phyloP scores from a whole-genome alignment of 2,888 invertebrate genomes.

The Thyatira batis region DNA sequence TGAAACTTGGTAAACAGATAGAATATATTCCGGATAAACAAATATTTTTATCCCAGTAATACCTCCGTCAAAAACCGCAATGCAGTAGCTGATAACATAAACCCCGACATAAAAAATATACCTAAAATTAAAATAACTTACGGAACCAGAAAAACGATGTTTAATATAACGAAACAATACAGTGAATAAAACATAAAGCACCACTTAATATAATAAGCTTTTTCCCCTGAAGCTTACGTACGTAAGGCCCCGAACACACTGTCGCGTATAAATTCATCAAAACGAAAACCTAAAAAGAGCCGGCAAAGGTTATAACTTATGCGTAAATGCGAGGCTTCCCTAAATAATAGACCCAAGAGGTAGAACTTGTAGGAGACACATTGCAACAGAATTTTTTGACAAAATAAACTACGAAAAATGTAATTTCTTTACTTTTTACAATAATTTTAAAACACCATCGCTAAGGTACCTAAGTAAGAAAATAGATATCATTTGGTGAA shows the following conservation, averaged over 20 bases:
- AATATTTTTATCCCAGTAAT: no score
- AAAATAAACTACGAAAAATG: no score
- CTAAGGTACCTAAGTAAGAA: no score
- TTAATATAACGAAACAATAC: neutral
- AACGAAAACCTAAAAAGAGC: slow-evolving; percentile 50
- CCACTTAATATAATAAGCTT: slow-evolving; percentile 23
- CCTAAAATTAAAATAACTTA: neutral
- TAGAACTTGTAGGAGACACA: no score
- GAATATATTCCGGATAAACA: no score
- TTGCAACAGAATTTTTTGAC: no score
- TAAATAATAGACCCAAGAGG: slow-evolving; percentile 45
- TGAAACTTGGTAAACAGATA: no score
- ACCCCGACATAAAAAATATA: neutral
- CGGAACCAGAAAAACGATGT: neutral
- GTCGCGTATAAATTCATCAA: slow-evolving; percentile 61
- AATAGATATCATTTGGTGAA: no score
- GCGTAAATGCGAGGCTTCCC: slow-evolving; percentile 37
- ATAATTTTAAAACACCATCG: no score
- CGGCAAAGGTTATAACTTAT: slow-evolving; percentile 49
- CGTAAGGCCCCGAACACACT: slow-evolving; percentile 48
- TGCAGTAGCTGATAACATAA: no score
- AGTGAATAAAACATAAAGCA: neutral
- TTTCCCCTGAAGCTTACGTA: slow-evolving; percentile 37
- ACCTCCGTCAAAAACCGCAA: no score
- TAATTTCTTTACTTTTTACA: no score